phyloP scores from a whole-genome alignment of 2,888 invertebrate genomes.

The Chaetogeoica ovagalla region DNA sequence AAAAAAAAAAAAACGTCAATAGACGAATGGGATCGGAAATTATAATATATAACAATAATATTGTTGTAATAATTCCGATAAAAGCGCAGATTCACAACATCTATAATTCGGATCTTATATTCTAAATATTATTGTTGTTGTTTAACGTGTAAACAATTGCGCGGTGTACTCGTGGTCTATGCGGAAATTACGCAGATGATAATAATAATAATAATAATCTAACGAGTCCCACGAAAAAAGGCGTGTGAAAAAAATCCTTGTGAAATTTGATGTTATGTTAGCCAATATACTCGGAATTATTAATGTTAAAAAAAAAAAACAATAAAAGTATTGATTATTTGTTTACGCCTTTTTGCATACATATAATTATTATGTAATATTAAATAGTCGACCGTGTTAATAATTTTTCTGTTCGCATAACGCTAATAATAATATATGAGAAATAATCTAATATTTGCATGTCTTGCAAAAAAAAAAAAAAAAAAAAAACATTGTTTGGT shows the following conservation, averaged over 20 bases:
- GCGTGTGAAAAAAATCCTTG: slow-evolving; percentile 12
- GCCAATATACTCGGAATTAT: neutral
- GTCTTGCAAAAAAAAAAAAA: neutral
- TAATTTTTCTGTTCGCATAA: neutral
- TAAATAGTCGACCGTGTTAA: neutral
- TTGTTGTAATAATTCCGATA: neutral
- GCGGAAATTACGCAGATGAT: slow-evolving; percentile 15
- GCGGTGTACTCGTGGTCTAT: neutral
- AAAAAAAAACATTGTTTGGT: neutral
- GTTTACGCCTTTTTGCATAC: slow-evolving; percentile 1
- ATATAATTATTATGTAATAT: slow-evolving; percentile 13
- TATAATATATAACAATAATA: too few species aligned
- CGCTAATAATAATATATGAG: neutral
- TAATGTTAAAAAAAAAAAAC: slow-evolving; percentile 4
- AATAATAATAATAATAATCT: too few species aligned
- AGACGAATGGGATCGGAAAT: neutral
- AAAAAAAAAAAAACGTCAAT: too few species aligned
- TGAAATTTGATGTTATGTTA: slow-evolving; percentile 16
- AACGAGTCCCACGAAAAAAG: slow-evolving; percentile 20
- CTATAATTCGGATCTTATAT: neutral
- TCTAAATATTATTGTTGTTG: too few species aligned
- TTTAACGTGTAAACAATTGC: neutral
- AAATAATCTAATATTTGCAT: neutral
- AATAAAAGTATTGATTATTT: slow-evolving; percentile 24
- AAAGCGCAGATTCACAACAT: neutral